Conservation (phyloP, 2,113 vertebrate genomes). For the Burhinus bistriatus region DNA sequence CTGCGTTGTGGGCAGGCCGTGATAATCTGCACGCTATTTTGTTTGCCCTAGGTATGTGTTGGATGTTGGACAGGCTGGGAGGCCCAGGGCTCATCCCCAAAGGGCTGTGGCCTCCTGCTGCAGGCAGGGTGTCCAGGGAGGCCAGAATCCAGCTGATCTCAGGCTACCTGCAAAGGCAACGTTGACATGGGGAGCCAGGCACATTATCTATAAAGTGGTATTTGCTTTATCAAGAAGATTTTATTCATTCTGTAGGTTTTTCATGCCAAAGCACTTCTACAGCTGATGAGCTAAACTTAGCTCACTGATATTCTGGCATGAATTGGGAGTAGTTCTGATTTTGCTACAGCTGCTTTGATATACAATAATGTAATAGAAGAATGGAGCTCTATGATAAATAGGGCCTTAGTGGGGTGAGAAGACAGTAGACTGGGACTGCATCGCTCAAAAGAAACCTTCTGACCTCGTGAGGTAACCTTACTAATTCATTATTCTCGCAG, state of each 20-base stretch:
- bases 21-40: background rate
- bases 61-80: background rate
- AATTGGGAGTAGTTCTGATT: background rate
- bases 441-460: background rate
- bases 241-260: background rate
- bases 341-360: background rate
- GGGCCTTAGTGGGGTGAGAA: background rate
- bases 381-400: background rate
- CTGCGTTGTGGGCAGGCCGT: background rate
- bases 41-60: background rate
- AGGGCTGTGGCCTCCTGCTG: background rate
- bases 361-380: no score
- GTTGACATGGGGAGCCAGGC: background rate
- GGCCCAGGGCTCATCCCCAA: background rate
- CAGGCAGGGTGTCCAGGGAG: background rate
- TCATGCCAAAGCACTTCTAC: background rate
- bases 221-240: background rate
- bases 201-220: rapidly evolving
- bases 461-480: background rate
- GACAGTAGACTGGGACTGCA: no score
- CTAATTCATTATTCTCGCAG: background rate
- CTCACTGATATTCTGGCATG: background rate
- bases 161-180: background rate
- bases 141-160: background rate
- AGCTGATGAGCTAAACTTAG: background rate